Base-by-base conservation (phyloP, 2,113 vertebrate species). In the Pedionomus torquatus region DNA sequence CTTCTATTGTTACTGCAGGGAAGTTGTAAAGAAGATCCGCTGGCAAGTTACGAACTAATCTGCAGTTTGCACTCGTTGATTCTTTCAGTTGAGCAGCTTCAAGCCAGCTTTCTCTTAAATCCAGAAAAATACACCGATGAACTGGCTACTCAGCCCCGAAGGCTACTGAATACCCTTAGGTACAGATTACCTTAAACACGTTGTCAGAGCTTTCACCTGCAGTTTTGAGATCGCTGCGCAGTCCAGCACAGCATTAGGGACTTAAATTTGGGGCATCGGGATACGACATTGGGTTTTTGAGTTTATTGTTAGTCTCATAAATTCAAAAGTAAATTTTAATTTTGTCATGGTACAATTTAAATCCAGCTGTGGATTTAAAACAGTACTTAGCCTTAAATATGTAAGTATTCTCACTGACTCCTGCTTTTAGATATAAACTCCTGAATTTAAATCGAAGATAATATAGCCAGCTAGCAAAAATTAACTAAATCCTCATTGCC, bases 101-200 rank as follows among this genome's bases (percentile, higher is more conserved):
- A 99, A 97, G 98, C 99, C 95, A 99, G 98, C 96, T 99, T 99
- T 96, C 98, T 99, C 71, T 97, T 99, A 86, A 99, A 98, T 95
- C 98, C 99, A 18, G 98, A 99, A 49, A 98, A 99, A 93, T 99
- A 99, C 88, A 98, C 96, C 0, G 99, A 99, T 46, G 99, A 99
- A 74, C 98, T 99, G 65, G 98, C 99, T 90, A 99, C 99, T 10
- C 99, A 99, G 51, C 99, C 99, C 37, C 98, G 99, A 11, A 98
- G 98, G 96, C 97, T 99, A 19, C 98, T 99, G 3, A 98, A 99
- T 95, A 99, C 99, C 8, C 99, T 99, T 79, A 99, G 99, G 99
- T 99, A 98, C 63, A 71, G 60, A 33, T 33, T 23, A 23, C 54
- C 57, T 65, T 8, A 33, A 57, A 46, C 31, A 7, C 8, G 4